phyloP scores from a whole-genome alignment of 2,888 invertebrate species.

The Tenodera sinensis region DNA sequence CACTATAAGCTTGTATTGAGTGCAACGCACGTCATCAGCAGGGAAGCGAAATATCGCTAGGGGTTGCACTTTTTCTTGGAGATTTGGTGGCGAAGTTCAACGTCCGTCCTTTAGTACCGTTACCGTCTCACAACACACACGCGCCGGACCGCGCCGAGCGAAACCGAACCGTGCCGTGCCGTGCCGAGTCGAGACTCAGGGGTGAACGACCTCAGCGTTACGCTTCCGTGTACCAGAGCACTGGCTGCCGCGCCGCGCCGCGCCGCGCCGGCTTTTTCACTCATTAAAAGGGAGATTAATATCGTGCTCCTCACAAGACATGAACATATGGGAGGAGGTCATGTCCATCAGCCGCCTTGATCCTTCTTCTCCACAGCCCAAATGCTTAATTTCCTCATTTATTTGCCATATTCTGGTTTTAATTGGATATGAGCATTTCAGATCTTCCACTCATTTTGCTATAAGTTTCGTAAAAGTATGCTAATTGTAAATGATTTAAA shows the following conservation, averaged over 20 bases:
- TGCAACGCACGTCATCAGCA: background rate
- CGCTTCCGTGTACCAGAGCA: constrained; percentile 10
- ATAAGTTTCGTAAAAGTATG: too few species aligned
- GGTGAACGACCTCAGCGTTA: constrained; percentile 18
- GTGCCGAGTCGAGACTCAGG: background rate
- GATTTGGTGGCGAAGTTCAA: constrained; percentile 20
- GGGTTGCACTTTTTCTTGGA: background rate
- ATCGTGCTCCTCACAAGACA: background rate
- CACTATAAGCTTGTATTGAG: too few species aligned
- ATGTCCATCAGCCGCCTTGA: background rate
- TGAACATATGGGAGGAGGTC: background rate
- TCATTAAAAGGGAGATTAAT: background rate
- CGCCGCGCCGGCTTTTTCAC: background rate
- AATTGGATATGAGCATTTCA: too few species aligned
- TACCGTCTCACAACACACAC: background rate
- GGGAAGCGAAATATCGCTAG: background rate
- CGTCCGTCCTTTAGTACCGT: constrained; percentile 31
- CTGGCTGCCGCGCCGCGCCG: background rate
- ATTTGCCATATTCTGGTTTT: too few species aligned
- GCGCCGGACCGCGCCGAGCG: constrained; percentile 2
- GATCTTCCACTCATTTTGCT: too few species aligned
- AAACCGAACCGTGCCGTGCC: background rate
- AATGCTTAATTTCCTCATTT: too few species aligned
- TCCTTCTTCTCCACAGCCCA: background rate
- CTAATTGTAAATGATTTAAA: too few species aligned